Conservation (phyloP, 2,888 invertebrate genomes). For the Drosophila colorata region DNA sequence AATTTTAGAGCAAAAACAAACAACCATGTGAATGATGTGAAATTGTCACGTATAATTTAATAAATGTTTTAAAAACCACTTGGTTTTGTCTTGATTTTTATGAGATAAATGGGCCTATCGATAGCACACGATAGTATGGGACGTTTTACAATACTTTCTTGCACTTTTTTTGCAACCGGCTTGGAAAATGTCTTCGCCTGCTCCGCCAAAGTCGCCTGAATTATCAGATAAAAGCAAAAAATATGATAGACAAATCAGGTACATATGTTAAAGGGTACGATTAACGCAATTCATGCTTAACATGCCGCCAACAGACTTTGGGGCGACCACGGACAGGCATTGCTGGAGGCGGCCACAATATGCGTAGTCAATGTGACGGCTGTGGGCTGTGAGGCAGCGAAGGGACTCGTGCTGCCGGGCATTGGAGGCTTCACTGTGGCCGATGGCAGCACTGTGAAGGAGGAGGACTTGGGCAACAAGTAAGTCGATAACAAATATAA, state of each 20-base stretch:
- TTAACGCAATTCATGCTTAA: not conserved
- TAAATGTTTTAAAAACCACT: constrained; percentile 55
- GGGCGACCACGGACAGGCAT: constrained; percentile 98
- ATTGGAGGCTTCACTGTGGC: constrained; percentile 96
- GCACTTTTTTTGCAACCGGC: constrained; percentile 59
- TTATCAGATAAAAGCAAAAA: constrained; percentile 90
- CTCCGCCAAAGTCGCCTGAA: constrained; percentile 88
- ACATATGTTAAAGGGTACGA: constrained; percentile 23
- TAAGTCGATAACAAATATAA: constrained; percentile 83
- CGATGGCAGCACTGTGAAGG: constrained; percentile 92
- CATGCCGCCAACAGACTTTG: constrained; percentile 89
- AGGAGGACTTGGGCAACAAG: constrained; percentile 98
- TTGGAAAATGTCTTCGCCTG: constrained; percentile 83
- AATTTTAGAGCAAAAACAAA: constrained; percentile 39
- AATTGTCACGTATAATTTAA: constrained; percentile 64
- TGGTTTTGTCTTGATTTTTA: constrained; percentile 1
- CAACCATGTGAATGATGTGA: constrained; percentile 37
- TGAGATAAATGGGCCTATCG: constrained; percentile 15
- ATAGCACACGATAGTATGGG: not conserved
- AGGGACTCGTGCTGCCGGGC: constrained; percentile 97
- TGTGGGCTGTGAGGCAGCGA: constrained; percentile 97
- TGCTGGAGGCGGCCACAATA: constrained; percentile 94
- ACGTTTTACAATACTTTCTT: constrained; percentile 50
- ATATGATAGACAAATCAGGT: constrained; percentile 92
- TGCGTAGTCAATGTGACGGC: constrained; percentile 97